These are phyloP conservation scores for Hydrolagus colliei DNA, from an alignment of 2,797 vertebrate genomes.

Conservation along the genomic window DNA sequence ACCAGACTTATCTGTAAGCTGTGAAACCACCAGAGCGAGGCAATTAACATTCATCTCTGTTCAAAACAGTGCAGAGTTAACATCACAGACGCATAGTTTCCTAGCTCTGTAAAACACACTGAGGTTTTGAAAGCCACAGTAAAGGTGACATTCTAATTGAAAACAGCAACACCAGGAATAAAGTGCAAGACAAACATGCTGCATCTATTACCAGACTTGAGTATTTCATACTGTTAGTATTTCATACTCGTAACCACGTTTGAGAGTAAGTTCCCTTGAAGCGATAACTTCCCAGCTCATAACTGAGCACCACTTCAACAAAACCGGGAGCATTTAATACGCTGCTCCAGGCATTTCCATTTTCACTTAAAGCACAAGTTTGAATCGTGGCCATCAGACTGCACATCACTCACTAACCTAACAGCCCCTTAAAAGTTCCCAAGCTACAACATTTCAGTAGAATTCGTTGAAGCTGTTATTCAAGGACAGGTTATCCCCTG, in stretches of 20 bases:
- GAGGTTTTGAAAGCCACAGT: background rate
- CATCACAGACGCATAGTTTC: background rate
- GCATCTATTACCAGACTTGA: background rate
- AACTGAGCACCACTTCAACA: no score
- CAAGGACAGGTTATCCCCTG: background rate
- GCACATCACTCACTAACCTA: background rate
- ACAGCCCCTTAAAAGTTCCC: background rate
- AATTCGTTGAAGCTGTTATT: no score
- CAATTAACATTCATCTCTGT: background rate
- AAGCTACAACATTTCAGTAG: background rate
- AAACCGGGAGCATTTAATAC: no score
- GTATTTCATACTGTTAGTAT: background rate
- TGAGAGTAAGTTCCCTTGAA: background rate
- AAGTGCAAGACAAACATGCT: no score
- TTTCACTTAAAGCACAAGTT: background rate
- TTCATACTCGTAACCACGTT: background rate
- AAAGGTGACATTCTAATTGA: no score
- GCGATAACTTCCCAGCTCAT: background rate
- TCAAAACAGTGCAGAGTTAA: background rate
- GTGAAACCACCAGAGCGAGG: background rate
- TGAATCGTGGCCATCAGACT: background rate
- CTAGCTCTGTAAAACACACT: background rate
- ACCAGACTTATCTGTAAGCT: background rate
- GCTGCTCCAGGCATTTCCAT: background rate
- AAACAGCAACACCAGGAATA: no score